Percentiles rank a stretch among this genome's conserved stretches.
These are phyloP conservation scores for Callosobruchus maculatus DNA, from an alignment of 2,888 invertebrate species.

Conservation along the genomic window DNA sequence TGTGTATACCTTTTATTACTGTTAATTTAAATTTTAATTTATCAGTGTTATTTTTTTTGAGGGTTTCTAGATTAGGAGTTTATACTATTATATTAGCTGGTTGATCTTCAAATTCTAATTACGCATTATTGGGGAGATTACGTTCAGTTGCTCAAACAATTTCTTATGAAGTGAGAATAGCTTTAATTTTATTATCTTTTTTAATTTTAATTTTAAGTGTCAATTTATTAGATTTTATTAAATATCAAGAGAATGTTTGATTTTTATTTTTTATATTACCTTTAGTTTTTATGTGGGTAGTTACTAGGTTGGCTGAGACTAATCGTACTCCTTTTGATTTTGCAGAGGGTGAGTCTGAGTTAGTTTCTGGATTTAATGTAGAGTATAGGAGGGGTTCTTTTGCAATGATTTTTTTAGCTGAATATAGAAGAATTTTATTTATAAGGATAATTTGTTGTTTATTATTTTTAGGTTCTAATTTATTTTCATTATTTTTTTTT, in stretches of 20 bases:
- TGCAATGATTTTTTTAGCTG: constrained; percentile 70
- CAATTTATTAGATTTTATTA: constrained; percentile 37
- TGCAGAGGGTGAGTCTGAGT: constrained; percentile 73
- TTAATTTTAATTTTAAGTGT: constrained; percentile 58
- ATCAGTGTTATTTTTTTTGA: constrained; percentile 62
- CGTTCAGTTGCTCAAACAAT: constrained; percentile 70
- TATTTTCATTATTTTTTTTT: constrained; percentile 53
- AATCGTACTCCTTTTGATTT: constrained; percentile 78
- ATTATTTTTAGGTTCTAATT: constrained; percentile 57
- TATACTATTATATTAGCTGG: constrained; percentile 63
- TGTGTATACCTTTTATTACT: constrained; percentile 56
- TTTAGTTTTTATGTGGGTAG: constrained; percentile 56
- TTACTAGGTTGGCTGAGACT: constrained; percentile 64
- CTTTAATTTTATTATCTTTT: constrained; percentile 63
- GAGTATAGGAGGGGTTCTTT: constrained; percentile 70
- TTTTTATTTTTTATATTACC: constrained; percentile 57
- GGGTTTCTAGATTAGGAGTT: constrained; percentile 61
- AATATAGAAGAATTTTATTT: constrained; percentile 68
- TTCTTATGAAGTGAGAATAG: constrained; percentile 72
- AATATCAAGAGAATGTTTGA: constrained; percentile 54
- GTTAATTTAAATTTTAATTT: constrained; percentile 57
- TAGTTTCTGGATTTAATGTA: constrained; percentile 77
- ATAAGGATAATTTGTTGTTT: constrained; percentile 59
- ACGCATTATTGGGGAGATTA: constrained; percentile 65
- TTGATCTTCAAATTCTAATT: constrained; percentile 70